Evolutionary conservation across 2,888 invertebrate species (phyloP), one percentile per base, ranked within the genome.

Genomic region (Dicyrtoma fusca): DNA sequence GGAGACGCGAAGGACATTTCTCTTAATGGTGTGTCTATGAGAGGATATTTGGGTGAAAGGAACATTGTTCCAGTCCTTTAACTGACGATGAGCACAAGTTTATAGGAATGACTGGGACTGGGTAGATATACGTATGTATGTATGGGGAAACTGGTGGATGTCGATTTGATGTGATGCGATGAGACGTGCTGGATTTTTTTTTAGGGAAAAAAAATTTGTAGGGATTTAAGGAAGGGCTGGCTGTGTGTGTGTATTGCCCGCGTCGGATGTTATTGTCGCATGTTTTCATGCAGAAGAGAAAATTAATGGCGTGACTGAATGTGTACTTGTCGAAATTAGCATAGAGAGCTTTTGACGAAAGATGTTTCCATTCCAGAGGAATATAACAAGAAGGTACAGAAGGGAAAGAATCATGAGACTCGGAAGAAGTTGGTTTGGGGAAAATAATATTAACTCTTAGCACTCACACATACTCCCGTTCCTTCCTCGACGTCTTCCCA

Each of bases 261-360:
- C 21, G 45, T 64, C 14, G 19, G 21, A 64, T 42, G 55, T 64
- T 64, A 64, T 64, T 64, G 64, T 64, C 64, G 51, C 61, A 42
- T 63, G 65, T 53, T 55, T 57, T 45, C 17, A 42, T 55, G 44
- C 26, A 45, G 45, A 68, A 55, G 23, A 55, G 68, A 59, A 59
- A 68, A 68, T 68, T 53, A 53, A 53, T 66, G 49, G 34, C 34
- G 55, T 26, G 47, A 49, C 47, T n/a, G 26, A 44, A 51, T 51
- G 69, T 69, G 25, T 26, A 59, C 59, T 62, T 65, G 66, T 61
- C 42, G 61, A 66, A 65, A 72, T 62, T 66, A 66, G 53, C 72
- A 72, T 72, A 51, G 61, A 72, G 59, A 17, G 45, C 55, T 70
- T 61, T 57, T 61, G 66, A 72, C 61, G 59, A 61, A 72, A 61